These are phyloP conservation scores for Pipistrellus kuhlii DNA, from an alignment of 2,797 vertebrate genomes.

Conservation along the genomic window DNA sequence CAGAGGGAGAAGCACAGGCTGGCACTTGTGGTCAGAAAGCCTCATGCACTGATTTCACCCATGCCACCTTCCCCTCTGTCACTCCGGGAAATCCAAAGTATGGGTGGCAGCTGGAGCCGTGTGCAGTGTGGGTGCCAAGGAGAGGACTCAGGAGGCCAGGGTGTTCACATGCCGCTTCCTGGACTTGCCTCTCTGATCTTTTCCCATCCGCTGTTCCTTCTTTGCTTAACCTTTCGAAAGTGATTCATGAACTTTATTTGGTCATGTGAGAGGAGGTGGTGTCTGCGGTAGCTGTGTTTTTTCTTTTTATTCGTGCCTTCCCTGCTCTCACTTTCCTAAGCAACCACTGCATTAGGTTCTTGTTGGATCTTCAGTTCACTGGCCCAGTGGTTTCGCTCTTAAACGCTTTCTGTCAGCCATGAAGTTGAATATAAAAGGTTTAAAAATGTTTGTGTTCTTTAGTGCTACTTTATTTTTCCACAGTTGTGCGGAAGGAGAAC, in stretches of 20 bases:
- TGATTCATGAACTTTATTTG: not conserved
- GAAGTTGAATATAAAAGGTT: slow-evolving; percentile 27
- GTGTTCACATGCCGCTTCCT: accelerated
- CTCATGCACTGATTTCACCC: not conserved
- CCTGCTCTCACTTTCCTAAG: not conserved
- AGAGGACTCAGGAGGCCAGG: not conserved
- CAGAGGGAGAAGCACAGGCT: not conserved
- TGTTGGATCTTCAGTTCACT: slow-evolving; percentile 44
- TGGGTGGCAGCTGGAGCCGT: not conserved
- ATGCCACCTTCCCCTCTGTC: not conserved
- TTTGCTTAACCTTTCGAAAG: not conserved
- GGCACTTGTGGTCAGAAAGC: not conserved
- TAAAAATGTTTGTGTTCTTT: not conserved
- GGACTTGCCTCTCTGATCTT: not conserved
- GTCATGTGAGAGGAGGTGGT: not conserved
- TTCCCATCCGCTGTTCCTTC: not conserved
- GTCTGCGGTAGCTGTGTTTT: not conserved
- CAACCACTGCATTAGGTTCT: not conserved
- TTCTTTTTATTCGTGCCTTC: not conserved
- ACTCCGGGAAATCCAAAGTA: not conserved
- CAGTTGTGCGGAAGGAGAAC: not conserved
- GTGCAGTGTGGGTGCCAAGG: not conserved
- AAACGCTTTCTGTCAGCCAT: not conserved
- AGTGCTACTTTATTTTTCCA: slow-evolving; percentile 38
- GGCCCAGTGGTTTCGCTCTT: slow-evolving; percentile 47